Conservation (phyloP, 92 coral and sea anemone genomes). For the Palythoa grandis region DNA sequence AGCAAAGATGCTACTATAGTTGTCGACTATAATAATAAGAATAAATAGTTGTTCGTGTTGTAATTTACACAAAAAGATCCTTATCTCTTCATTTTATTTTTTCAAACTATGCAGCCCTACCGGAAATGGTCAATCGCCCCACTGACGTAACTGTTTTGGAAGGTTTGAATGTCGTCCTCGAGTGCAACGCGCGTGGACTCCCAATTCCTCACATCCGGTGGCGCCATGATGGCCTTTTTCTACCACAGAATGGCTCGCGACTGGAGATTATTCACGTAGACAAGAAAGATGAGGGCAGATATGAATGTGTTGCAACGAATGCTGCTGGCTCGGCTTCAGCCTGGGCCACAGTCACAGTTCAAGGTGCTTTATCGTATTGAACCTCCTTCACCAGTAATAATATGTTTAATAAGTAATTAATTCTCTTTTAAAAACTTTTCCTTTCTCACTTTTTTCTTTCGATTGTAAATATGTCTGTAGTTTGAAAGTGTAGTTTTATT, state of each 20-base stretch:
- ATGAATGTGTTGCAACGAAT: constrained; percentile 35
- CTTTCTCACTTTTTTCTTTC: no score
- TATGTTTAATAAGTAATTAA: no score
- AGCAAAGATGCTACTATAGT: no score
- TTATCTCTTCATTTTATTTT: background rate
- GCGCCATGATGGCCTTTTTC: constrained; percentile 23
- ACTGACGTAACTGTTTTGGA: constrained; percentile 5
- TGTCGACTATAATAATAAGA: no score
- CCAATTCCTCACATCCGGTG: constrained; percentile 34
- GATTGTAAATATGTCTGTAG: no score
- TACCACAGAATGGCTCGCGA: constrained; percentile 35
- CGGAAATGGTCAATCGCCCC: constrained; percentile 17
- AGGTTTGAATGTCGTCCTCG: constrained; percentile 33
- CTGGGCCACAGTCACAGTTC: constrained; percentile 29
- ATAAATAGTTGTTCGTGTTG: no score
- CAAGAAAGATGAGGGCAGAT: constrained; percentile 27
- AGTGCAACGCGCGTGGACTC: constrained; percentile 34
- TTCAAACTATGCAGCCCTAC: background rate
- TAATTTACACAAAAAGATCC: no score
- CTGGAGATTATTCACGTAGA: constrained; percentile 16
- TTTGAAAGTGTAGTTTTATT: no score
- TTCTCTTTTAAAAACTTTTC: no score
- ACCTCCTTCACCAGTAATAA: no score
- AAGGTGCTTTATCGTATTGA: constrained; percentile 1
- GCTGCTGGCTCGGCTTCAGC: constrained; percentile 18